These are phyloP conservation scores for Stenotaenia linearis DNA, from an alignment of 2,888 invertebrate species.

Conservation along the genomic window DNA sequence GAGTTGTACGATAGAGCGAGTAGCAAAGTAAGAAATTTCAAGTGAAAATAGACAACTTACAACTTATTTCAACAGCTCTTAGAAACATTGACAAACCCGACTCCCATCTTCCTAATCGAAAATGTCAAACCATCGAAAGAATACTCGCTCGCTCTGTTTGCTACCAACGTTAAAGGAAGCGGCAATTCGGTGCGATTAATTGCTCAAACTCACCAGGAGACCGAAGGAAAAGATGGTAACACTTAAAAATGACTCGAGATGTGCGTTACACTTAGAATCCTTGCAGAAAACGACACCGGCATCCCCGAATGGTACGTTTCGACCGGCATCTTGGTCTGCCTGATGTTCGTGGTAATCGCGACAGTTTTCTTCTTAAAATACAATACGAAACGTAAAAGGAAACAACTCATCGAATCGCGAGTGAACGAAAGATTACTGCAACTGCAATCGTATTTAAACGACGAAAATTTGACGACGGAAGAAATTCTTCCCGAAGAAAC, in stretches of 20 bases:
- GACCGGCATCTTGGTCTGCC: neutral
- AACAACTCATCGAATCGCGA: neutral
- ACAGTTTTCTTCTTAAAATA: neutral
- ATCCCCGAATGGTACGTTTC: neutral
- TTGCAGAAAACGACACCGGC: neutral
- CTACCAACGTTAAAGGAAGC: neutral
- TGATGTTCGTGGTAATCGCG: neutral
- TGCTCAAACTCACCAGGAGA: neutral
- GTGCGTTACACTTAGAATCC: neutral
- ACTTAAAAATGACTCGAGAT: too few relatives aligned
- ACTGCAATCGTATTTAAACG: too few relatives aligned
- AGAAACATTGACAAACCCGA: neutral
- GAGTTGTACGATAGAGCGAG: neutral
- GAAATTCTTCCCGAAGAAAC: too few relatives aligned
- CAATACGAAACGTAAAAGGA: neutral
- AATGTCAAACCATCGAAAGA: neutral
- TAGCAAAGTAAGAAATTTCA: neutral
- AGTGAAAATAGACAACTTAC: too few relatives aligned
- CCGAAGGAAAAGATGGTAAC: neutral
- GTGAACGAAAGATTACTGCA: neutral
- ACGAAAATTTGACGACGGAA: too few relatives aligned
- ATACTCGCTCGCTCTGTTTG: neutral
- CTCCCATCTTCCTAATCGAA: neutral
- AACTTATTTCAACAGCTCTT: neutral
- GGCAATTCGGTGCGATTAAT: neutral